A percentile compares a stretch with the other conserved stretches of the same genome.
Evolutionary conservation across 23 tunicate species (phyloP).

Genomic region (Halocynthia roretzi): DNA sequence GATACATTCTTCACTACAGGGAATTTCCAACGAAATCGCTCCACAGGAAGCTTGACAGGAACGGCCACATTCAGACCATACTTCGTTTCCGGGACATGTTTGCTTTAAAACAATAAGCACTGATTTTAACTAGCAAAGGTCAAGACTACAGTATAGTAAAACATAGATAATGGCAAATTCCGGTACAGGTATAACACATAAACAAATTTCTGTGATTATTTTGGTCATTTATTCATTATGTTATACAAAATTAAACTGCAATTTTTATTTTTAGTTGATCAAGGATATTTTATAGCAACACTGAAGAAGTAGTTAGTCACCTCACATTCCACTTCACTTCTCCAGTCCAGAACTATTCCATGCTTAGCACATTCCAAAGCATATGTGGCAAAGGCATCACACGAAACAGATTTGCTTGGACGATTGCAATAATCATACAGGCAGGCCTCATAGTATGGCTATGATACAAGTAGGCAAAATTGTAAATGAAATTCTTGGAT

Average conservation of each 20-base stretch:
- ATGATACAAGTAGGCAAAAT: constrained; percentile 5
- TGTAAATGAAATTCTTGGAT: not conserved
- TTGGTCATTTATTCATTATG: too few relatives aligned
- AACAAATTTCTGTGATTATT: too few relatives aligned
- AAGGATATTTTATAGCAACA: not conserved
- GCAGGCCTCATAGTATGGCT: constrained; percentile 93
- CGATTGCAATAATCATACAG: constrained; percentile 70
- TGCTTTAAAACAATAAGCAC: not conserved
- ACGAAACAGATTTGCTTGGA: constrained; percentile 50
- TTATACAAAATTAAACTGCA: too few relatives aligned
- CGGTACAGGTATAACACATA: too few relatives aligned
- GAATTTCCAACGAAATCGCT: constrained; percentile 79
- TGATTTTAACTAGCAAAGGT: not conserved
- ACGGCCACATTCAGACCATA: constrained; percentile 88
- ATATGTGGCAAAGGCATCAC: constrained; percentile 74
- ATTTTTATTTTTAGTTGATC: not conserved
- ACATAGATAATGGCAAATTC: too few relatives aligned
- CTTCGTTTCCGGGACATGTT: constrained; percentile 58
- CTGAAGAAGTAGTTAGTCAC: constrained; percentile 18
- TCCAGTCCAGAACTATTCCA: constrained; percentile 90
- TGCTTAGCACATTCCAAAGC: constrained; percentile 76
- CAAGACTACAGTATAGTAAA: not conserved
- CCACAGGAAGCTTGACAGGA: constrained; percentile 97
- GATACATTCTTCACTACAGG: constrained; percentile 96
- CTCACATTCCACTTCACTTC: constrained; percentile 59